Evolutionary conservation across 2,113 vertebrate genomes (phyloP), one percentile per base, ranked within the genome.

Genomic region (Rana temporaria): DNA sequence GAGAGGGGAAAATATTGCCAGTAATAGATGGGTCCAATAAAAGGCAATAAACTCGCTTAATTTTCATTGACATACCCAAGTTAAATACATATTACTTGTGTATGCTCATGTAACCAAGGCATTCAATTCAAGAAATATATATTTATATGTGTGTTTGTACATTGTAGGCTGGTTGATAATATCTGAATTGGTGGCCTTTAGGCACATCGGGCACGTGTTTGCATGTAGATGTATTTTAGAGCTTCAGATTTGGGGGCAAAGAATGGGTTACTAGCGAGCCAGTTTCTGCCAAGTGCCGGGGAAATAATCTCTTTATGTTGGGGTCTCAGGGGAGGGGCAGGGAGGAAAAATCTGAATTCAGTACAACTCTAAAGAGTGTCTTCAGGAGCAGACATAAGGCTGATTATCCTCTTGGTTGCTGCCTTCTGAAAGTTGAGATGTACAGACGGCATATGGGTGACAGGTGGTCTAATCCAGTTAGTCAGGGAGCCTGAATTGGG

Each of bases 391-490:
- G 80, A 82, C 80, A 82, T 82, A 82, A 82, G 81, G 81, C 71
- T 24, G 72, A 76, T 83, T 83, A 83, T 83, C 81, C 72, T 68
- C 63, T 76, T 53, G 48, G 72, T 34, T 48, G 71, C 71, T 67
- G 70, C 60, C 53, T 83, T 59, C 81, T 83, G 81, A 76, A 83
- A 83, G 81, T 83, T 83, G 72, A 83, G 81, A 83, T 30, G 72
- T 75, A 76, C 62, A 83, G 64, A 68, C 18, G 81, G 72, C 81
- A 83, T 83, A 83, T 83, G 81, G 81, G 55, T 83, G 81, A 83
- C 81, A 83, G 81, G 81, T 83, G 81, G 81, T 57, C 72, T 83
- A 83, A 83, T 83, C 81, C 62, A 76, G 71, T 83, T 83, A 83
- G 81, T 83, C 81, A 83, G 71, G 53, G 72, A 55, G 71, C 72